Evolutionary conservation across 2,113 vertebrate species (phyloP).

Genomic region (Labrus mixtus): DNA sequence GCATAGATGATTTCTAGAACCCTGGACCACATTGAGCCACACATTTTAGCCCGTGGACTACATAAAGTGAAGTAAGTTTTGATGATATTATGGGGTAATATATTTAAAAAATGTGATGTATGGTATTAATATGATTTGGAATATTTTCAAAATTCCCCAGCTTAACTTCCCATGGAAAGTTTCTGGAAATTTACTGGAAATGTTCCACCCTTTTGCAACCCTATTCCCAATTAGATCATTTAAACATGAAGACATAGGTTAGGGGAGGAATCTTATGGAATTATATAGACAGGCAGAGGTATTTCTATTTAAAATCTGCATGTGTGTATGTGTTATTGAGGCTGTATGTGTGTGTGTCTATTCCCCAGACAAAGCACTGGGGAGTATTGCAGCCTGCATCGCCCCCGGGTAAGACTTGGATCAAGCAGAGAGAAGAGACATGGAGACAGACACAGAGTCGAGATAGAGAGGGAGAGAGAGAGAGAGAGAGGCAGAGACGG

Average conservation of each 20-base stretch:
- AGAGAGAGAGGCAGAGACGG: conserved; percentile 4
- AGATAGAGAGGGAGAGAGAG: neutral
- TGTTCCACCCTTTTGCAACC: too few species aligned
- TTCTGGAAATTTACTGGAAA: too few species aligned
- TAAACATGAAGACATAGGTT: neutral
- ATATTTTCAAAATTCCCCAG: too few species aligned
- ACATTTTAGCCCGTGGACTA: too few species aligned
- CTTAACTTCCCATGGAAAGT: too few species aligned
- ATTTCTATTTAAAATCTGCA: conserved; percentile 34
- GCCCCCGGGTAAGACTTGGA: conserved; percentile 47
- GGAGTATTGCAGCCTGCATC: conserved; percentile 37
- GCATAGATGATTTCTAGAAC: too few species aligned
- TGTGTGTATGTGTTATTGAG: neutral
- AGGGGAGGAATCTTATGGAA: neutral
- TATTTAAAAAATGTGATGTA: too few species aligned
- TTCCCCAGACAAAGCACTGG: conserved; percentile 29
- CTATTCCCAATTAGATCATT: conserved; percentile 1
- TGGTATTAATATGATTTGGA: too few species aligned
- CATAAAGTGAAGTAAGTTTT: too few species aligned
- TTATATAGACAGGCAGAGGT: neutral
- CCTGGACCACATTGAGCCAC: too few species aligned
- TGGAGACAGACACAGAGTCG: conserved; percentile 6
- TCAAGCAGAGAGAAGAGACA: conserved; percentile 22
- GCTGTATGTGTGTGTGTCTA: conserved; percentile 7
- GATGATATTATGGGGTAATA: too few species aligned